Evolutionary conservation across 2,113 vertebrate species (phyloP).

Genomic region (Aythya baeri): DNA sequence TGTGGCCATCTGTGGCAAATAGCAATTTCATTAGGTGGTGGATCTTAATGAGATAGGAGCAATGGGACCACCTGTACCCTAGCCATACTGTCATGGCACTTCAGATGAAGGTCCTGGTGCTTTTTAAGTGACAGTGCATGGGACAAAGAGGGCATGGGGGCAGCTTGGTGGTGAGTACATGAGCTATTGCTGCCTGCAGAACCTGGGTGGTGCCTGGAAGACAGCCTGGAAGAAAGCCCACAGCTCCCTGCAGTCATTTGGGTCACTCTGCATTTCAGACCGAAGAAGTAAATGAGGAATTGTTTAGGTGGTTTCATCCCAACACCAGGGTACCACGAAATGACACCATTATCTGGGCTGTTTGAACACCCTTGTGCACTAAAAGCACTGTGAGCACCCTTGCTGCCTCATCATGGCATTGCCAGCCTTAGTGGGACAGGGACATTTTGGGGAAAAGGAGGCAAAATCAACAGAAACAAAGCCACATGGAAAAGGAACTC

Average conservation of each 20-base stretch:
- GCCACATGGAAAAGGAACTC: neutral
- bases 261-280: neutral
- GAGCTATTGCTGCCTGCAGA: neutral
- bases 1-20: neutral
- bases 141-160: accelerated
- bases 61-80: neutral
- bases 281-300: neutral
- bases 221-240: neutral
- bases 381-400: neutral
- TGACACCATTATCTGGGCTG: accelerated
- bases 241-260: neutral
- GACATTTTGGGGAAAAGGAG: accelerated
- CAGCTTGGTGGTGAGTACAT: accelerated
- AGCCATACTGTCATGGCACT: neutral
- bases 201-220: neutral
- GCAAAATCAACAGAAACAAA: neutral
- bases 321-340: accelerated
- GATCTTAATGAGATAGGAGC: neutral
- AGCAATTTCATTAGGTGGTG: neutral
- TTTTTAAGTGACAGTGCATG: neutral
- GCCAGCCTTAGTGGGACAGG: accelerated
- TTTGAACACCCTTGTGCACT: neutral
- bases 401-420: neutral
- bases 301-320: accelerated
- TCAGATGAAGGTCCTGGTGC: neutral